Evolutionary conservation across 2,113 vertebrate genomes (phyloP), one percentile per base, ranked within the genome.

Genomic region (Elanus axillaris): DNA sequence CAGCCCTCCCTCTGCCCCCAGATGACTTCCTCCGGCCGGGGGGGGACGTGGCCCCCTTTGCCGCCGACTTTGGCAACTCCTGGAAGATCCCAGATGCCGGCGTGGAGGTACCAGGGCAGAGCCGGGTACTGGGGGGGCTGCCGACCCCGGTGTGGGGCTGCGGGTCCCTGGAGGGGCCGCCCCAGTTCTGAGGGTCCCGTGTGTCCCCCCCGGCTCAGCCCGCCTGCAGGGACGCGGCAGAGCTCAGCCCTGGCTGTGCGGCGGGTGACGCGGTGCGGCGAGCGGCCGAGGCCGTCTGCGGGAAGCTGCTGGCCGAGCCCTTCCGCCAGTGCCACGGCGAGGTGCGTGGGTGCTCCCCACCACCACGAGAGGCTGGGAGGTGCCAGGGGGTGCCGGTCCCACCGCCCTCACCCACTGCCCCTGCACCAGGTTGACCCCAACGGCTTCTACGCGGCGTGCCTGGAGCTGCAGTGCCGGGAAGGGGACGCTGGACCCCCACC

Each of bases 321-420:
- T 99, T 99, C 95, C 79, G 31, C 31, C 98, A 98, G 25, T 99
- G 99, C 71, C 99, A 99, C 52, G 34, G 34, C 11, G 93, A 98
- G 98, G 99, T 99, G 91, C 88, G 69, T 1, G 23, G 29, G 16
- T 4, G 6, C 21, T n/a, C n/a, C n/a, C 23, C 27, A 11, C 25
- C 10, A 26, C 27, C 6, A 3, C 27, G 9, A 53, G 52, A 29
- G 16, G 15, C 9, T 6, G 1, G 1, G 19, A 27, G 40, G 26
- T 11, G 15, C 1, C 5, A n/a, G 4, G 3, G 23, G 45, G 25
- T 17, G 21, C 9, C 3, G 7, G 23, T 21, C 22, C n/a, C 7
- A 0, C 29, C 10, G 0, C 18, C 26, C 17, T 84, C 62, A 55
- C 6, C 52, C 1, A 0, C 23, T 0, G 0, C 3, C 31, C 9